Percentiles rank a stretch among this genome's conserved stretches.
phyloP scores from a whole-genome alignment of 2,113 vertebrate species.

The Rhea americana region DNA sequence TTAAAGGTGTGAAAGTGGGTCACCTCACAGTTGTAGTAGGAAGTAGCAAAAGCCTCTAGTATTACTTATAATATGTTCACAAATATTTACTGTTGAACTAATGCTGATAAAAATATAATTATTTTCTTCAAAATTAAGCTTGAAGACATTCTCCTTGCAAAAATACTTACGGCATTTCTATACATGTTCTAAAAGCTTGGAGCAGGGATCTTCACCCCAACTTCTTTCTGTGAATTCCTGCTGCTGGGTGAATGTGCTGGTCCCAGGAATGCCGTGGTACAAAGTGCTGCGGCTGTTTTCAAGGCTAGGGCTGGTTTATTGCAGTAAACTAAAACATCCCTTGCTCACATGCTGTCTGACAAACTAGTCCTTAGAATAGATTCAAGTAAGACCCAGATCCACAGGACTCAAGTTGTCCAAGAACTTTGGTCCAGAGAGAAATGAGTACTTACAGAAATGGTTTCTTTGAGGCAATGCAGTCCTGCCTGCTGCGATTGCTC shows the following conservation, averaged over 20 bases:
- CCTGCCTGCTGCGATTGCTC: background rate
- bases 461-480: background rate
- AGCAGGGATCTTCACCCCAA: background rate
- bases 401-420: background rate
- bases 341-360: background rate
- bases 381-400: background rate
- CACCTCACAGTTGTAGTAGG: background rate
- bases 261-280: fast-evolving
- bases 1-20: slow-evolving; percentile 29
- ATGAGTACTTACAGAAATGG: background rate
- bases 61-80: background rate
- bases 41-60: background rate
- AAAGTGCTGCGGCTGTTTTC: fast-evolving
- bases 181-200: fast-evolving
- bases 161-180: background rate
- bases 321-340: background rate
- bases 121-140: background rate
- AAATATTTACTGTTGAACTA: background rate
- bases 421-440: background rate
- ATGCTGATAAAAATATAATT: background rate
- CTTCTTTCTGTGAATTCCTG: too few species aligned
- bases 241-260: background rate
- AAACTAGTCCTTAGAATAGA: background rate
- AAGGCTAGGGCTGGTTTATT: background rate
- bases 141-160: background rate